These are phyloP conservation scores for Caerostris darwini DNA, from an alignment of 1,140 invertebrate genomes.

Conservation along the genomic window DNA sequence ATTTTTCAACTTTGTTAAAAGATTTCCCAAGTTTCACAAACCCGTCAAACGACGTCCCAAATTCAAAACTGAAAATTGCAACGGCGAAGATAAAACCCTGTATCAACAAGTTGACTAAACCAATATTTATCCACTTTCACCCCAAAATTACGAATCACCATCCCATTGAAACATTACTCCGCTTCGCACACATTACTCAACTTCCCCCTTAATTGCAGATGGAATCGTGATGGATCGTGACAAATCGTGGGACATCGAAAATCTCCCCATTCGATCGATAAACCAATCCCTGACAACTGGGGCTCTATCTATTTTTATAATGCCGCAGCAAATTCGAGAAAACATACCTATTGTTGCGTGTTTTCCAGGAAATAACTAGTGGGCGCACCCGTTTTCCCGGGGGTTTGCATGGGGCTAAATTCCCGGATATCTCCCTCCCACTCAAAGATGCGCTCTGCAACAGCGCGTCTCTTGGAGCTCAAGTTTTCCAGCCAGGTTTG, in stretches of 20 bases:
- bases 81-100: neutral
- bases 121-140: neutral
- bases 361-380: constrained; percentile 4
- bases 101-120: neutral
- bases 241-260: neutral
- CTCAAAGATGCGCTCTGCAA: neutral
- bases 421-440: constrained; percentile 44
- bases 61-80: neutral
- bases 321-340: neutral
- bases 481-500: neutral
- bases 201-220: neutral
- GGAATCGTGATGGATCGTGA: neutral
- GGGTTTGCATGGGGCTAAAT: constrained; percentile 31
- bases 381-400: neutral
- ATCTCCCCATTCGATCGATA: neutral
- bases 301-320: neutral
- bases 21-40: neutral
- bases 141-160: neutral
- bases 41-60: neutral
- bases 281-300: neutral
- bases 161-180: neutral
- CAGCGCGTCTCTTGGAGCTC: neutral
- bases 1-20: neutral
- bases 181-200: neutral
- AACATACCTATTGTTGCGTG: neutral